Evolutionary conservation across 2,113 vertebrate species (phyloP).

Genomic region (Choloepus hoffmanni): DNA sequence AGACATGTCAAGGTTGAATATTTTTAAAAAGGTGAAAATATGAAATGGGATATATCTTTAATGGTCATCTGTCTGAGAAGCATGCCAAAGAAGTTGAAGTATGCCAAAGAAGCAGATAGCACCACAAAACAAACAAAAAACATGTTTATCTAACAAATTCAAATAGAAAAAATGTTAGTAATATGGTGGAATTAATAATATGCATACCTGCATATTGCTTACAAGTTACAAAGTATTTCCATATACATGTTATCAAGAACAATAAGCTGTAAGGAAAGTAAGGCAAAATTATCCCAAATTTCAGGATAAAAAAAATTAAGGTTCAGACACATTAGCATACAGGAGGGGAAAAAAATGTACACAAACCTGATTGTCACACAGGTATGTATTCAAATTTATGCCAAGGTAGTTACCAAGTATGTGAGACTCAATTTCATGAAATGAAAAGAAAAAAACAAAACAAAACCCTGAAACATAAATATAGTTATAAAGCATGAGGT

Average conservation of each 20-base stretch:
- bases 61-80: not conserved
- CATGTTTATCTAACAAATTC: not conserved
- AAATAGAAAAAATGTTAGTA: not conserved
- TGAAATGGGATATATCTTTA: not conserved
- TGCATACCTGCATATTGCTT: not conserved
- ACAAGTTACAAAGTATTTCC: not conserved
- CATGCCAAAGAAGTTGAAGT: not conserved
- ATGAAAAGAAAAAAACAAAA: not conserved
- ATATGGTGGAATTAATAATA: not conserved
- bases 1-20: not conserved
- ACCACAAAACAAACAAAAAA: not conserved
- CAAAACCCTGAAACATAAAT: not conserved
- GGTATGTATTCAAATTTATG: not conserved
- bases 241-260: not conserved
- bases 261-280: not conserved
- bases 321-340: not conserved
- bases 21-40: not conserved
- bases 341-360: not conserved
- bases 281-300: not conserved
- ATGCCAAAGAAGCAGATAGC: not conserved
- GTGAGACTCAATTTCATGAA: not conserved
- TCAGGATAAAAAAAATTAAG: not conserved
- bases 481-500: not conserved
- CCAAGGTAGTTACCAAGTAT: not conserved
- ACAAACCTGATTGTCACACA: not conserved